Evolutionary conservation across 2,113 vertebrate species (phyloP).

Genomic region (Vulpes lagopus): DNA sequence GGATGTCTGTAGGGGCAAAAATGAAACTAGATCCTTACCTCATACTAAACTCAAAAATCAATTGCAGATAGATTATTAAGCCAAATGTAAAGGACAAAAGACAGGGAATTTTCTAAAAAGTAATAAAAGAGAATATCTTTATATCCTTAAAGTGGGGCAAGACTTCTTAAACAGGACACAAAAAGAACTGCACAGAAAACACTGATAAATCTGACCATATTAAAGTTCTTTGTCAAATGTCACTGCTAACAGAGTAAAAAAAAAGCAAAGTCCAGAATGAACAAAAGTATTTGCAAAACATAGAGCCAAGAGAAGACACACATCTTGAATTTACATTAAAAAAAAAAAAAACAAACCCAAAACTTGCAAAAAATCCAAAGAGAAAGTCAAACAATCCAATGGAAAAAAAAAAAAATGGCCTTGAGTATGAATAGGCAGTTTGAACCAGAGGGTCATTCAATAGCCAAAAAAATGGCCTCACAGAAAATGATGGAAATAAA

Average conservation of each 20-base stretch:
- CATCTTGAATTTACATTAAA: background rate
- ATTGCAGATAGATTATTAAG: background rate
- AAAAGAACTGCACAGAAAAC: background rate
- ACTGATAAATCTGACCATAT: background rate
- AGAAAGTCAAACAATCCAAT: background rate
- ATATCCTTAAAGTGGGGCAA: background rate
- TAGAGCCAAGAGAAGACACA: background rate
- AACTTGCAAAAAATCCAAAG: background rate
- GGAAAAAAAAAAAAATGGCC: background rate
- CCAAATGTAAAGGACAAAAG: conserved; percentile 1
- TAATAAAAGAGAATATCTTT: background rate
- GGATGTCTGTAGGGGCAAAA: background rate
- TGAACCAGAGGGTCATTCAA: background rate
- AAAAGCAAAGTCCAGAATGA: background rate
- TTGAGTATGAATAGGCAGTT: background rate
- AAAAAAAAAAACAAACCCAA: background rate
- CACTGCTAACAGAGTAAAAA: background rate
- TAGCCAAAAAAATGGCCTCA: background rate
- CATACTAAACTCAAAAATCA: background rate
- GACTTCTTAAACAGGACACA: background rate
- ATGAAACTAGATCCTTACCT: background rate
- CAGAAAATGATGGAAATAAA: background rate
- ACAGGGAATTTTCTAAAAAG: background rate
- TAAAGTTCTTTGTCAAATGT: background rate
- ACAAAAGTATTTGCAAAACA: background rate